Percentiles rank a stretch among this genome's conserved stretches.
These are phyloP conservation scores for Trissolcus brochymenae DNA, from an alignment of 2,888 invertebrate genomes.

Conservation along the genomic window DNA sequence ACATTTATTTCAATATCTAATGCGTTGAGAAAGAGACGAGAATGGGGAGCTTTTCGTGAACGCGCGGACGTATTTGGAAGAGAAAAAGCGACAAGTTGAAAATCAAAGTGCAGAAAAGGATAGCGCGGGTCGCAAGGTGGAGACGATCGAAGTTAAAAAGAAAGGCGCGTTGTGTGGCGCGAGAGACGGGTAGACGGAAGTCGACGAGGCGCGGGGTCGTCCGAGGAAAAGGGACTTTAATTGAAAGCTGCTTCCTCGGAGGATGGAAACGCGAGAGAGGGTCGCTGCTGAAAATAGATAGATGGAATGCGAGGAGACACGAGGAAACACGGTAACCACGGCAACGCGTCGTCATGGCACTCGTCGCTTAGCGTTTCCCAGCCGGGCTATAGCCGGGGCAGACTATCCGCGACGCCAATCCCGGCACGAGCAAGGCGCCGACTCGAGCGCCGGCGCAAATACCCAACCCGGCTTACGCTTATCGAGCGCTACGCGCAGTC, in stretches of 20 bases:
- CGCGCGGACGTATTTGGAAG: conserved; percentile 29
- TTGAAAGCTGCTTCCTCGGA: conserved; percentile 72
- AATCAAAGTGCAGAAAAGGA: conserved; percentile 32
- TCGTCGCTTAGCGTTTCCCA: conserved; percentile 60
- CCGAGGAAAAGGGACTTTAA: conserved; percentile 68
- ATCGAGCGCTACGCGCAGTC: conserved; percentile 57
- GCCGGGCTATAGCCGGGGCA: conserved; percentile 57
- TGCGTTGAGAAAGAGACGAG: not conserved
- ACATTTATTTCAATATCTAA: conserved; percentile 38
- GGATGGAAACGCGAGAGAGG: conserved; percentile 48
- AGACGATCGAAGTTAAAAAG: conserved; percentile 50
- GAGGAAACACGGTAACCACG: conserved; percentile 69
- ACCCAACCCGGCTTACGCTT: conserved; percentile 38
- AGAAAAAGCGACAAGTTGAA: conserved; percentile 19
- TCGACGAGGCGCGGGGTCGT: conserved; percentile 39
- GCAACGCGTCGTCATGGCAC: conserved; percentile 71
- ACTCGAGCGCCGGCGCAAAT: conserved; percentile 54
- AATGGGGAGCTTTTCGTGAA: conserved; percentile 31
- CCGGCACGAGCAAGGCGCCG: conserved; percentile 51
- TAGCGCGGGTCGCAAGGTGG: conserved; percentile 8
- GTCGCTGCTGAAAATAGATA: conserved; percentile 53
- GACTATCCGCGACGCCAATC: conserved; percentile 52
- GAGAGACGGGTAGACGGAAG: conserved; percentile 17
- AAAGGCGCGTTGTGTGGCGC: conserved; percentile 29
- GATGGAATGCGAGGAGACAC: conserved; percentile 58